Conservation (phyloP, 2,113 vertebrate species). For the Aegithalos caudatus region DNA sequence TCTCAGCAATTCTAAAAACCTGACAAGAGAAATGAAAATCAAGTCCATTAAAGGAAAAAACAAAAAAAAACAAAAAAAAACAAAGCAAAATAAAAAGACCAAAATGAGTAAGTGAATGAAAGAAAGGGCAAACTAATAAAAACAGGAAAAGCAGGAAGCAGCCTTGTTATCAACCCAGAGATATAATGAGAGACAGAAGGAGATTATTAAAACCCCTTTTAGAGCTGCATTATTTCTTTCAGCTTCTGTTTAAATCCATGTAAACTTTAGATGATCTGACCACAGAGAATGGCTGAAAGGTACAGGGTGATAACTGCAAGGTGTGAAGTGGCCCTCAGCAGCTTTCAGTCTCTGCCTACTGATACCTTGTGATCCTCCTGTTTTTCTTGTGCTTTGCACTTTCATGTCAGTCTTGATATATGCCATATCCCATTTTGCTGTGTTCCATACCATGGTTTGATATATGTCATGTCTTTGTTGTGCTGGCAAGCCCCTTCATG, state of each 20-base stretch:
- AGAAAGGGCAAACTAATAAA: neutral
- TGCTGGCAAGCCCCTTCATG: neutral
- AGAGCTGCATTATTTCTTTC: neutral
- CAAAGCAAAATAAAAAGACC: neutral
- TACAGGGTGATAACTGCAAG: neutral
- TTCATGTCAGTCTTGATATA: neutral
- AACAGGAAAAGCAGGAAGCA: conserved; percentile 27
- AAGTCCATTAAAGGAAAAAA: neutral
- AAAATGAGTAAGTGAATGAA: neutral
- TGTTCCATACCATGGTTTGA: neutral
- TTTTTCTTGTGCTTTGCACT: neutral
- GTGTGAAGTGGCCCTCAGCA: neutral
- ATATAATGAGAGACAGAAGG: conserved; percentile 28
- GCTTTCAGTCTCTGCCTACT: neutral
- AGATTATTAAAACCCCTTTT: conserved; percentile 3
- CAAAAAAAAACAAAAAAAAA: neutral
- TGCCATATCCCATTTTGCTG: neutral
- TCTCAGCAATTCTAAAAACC: neutral
- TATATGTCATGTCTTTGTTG: neutral
- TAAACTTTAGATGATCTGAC: neutral
- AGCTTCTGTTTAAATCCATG: neutral
- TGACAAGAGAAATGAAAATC: neutral
- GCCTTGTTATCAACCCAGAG: conserved; percentile 10
- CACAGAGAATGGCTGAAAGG: neutral
- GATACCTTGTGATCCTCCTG: neutral